phyloP scores from a whole-genome alignment of 2,113 vertebrate species.

The Poeciliopsis occidentalis region DNA sequence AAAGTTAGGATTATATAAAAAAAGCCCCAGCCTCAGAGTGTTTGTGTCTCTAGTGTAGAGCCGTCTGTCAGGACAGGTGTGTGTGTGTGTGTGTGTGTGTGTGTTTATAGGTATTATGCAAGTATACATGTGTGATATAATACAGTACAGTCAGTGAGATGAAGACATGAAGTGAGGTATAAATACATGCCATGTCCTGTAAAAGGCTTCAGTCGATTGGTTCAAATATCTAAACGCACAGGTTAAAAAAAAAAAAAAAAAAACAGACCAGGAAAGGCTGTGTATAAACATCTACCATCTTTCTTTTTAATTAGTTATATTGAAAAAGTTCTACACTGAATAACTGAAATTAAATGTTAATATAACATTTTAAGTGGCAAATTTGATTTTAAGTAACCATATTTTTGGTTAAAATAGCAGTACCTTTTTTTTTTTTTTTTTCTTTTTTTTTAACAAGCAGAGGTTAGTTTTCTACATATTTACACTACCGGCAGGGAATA shows the following conservation, averaged over 20 bases:
- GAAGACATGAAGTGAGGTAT: constrained; percentile 56
- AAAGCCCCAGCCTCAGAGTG: not conserved
- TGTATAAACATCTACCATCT: constrained; percentile 34
- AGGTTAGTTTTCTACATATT: constrained; percentile 73
- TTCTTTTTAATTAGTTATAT: constrained; percentile 52
- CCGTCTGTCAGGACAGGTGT: constrained; percentile 1
- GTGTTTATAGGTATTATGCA: constrained; percentile 35
- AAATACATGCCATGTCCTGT: constrained; percentile 40
- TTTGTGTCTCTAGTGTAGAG: constrained; percentile 18
- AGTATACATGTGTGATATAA: constrained; percentile 45
- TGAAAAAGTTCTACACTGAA: constrained; percentile 59
- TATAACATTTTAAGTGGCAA: constrained; percentile 74
- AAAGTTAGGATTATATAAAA: not conserved
- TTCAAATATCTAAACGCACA: constrained; percentile 21
- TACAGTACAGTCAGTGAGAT: constrained; percentile 21
- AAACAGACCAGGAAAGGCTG: constrained; percentile 11
- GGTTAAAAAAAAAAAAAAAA: constrained; percentile 27
- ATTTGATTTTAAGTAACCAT: constrained; percentile 58
- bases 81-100: constrained; percentile 9
- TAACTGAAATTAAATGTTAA: constrained; percentile 74
- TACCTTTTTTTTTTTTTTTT: constrained; percentile 30
- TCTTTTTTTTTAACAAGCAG: constrained; percentile 33
- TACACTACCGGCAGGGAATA: constrained; percentile 61
- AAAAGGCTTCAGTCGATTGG: constrained; percentile 55
- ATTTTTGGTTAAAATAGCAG: constrained; percentile 64